Conservation (phyloP, 2,888 invertebrate genomes). For the Furcula furcula region DNA sequence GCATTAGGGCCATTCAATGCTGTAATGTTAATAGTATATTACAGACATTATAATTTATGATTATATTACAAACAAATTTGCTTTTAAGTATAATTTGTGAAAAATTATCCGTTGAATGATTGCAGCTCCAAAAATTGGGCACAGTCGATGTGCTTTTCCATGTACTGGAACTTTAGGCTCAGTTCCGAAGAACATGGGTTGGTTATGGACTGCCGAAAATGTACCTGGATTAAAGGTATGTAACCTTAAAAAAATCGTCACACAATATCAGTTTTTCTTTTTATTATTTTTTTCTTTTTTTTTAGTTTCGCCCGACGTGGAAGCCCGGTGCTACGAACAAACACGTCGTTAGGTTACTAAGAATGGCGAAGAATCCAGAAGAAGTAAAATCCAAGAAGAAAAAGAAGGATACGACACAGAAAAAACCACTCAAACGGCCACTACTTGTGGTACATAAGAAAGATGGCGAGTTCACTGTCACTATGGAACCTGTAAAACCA, state of each 20-base stretch:
- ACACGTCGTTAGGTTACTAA: constrained; percentile 60
- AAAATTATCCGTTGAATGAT: too few relatives aligned
- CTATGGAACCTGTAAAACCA: constrained; percentile 71
- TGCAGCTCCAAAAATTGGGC: constrained; percentile 72
- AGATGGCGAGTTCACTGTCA: constrained; percentile 67
- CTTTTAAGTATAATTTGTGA: too few relatives aligned
- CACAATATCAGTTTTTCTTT: constrained; percentile 13
- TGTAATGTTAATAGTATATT: too few relatives aligned
- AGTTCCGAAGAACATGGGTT: constrained; percentile 75
- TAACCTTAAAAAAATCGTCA: not conserved
- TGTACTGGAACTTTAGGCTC: constrained; percentile 51
- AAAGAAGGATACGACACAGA: constrained; percentile 43
- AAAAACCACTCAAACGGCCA: constrained; percentile 60
- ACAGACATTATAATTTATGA: too few relatives aligned
- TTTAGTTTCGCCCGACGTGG: constrained; percentile 70
- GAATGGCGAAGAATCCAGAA: constrained; percentile 61
- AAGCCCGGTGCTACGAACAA: constrained; percentile 71
- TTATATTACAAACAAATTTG: too few relatives aligned
- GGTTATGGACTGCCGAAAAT: constrained; percentile 72
- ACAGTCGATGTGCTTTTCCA: constrained; percentile 58
- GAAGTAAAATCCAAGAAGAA: constrained; percentile 56
- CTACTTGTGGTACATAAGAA: constrained; percentile 64
- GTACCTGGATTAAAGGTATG: constrained; percentile 66
- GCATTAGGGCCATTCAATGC: too few relatives aligned
- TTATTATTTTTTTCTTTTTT: constrained; percentile 39